Evolutionary conservation across 2,888 invertebrate species (phyloP).

Genomic region (Microdon myrmicae): DNA sequence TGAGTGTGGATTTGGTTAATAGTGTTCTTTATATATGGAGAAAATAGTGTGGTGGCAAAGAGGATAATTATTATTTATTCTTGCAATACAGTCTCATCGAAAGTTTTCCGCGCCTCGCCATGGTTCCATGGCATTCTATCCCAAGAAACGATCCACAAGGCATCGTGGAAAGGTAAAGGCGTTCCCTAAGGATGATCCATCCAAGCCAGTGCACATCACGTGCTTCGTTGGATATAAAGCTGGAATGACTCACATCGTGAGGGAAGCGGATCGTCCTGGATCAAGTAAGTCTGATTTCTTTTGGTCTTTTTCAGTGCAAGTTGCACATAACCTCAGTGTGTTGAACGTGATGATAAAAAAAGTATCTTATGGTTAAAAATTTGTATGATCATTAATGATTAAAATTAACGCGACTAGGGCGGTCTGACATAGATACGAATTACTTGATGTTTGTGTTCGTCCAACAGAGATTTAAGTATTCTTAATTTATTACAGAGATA

Average conservation of each 20-base stretch:
- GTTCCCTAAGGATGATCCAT: slow-evolving; percentile 97
- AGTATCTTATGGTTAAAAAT: slow-evolving; percentile 65
- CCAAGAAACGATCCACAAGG: slow-evolving; percentile 95
- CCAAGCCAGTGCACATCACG: slow-evolving; percentile 96
- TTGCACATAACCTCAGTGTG: slow-evolving; percentile 29
- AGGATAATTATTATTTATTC: slow-evolving; percentile 26
- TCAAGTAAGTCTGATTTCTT: slow-evolving; percentile 83
- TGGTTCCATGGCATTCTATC: slow-evolving; percentile 99
- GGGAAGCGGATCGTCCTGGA: slow-evolving; percentile 98
- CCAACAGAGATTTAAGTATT: slow-evolving; percentile 2
- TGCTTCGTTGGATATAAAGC: slow-evolving; percentile 99
- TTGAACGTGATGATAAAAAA: slow-evolving; percentile 64
- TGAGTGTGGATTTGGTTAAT: too few relatives aligned
- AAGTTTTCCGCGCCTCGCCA: slow-evolving; percentile 99
- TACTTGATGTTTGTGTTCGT: too few relatives aligned
- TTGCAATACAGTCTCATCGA: slow-evolving; percentile 89
- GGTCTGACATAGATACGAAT: slow-evolving; percentile 66
- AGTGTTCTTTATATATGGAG: too few relatives aligned
- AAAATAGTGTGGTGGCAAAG: too few relatives aligned
- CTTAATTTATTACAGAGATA: slow-evolving; percentile 77
- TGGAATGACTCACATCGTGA: slow-evolving; percentile 99
- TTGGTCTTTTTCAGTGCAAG: not conserved
- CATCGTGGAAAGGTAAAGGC: slow-evolving; percentile 99
- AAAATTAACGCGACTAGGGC: slow-evolving; percentile 68
- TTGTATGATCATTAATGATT: slow-evolving; percentile 64